Conservation (phyloP, 2,888 invertebrate species). For the Gandaritis pyraliata region DNA sequence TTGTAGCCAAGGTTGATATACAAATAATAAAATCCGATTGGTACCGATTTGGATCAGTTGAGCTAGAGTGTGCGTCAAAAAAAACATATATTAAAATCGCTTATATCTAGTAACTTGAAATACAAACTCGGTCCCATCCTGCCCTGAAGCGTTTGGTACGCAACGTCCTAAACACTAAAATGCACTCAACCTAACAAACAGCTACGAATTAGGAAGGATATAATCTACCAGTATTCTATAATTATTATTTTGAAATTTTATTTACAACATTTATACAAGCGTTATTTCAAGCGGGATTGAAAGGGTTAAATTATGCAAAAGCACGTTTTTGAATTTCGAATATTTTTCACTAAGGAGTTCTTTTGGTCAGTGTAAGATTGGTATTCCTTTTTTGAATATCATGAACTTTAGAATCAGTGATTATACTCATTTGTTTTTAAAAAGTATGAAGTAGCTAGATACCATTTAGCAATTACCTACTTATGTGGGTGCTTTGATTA, state of each 20-base stretch:
- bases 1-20: too few species aligned
- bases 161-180: conserved; percentile 46
- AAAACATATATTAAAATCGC: too few species aligned
- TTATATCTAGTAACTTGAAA: conserved; percentile 1
- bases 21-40: too few species aligned
- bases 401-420: too few species aligned
- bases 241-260: not conserved
- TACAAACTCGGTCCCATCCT: conserved; percentile 4
- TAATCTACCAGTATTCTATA: not conserved
- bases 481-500: too few species aligned
- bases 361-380: not conserved
- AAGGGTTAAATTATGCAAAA: not conserved
- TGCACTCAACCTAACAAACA: conserved; percentile 42
- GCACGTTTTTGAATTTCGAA: conserved; percentile 4
- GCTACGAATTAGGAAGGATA: conserved; percentile 27
- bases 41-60: too few species aligned
- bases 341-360: not conserved
- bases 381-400: not conserved
- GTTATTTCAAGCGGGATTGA: not conserved
- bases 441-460: too few species aligned
- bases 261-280: too few species aligned
- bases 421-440: too few species aligned
- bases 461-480: too few species aligned
- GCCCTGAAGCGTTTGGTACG: conserved; percentile 40
- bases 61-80: too few species aligned